phyloP scores from a whole-genome alignment of 2,888 invertebrate genomes.

The Chironomus tentans region DNA sequence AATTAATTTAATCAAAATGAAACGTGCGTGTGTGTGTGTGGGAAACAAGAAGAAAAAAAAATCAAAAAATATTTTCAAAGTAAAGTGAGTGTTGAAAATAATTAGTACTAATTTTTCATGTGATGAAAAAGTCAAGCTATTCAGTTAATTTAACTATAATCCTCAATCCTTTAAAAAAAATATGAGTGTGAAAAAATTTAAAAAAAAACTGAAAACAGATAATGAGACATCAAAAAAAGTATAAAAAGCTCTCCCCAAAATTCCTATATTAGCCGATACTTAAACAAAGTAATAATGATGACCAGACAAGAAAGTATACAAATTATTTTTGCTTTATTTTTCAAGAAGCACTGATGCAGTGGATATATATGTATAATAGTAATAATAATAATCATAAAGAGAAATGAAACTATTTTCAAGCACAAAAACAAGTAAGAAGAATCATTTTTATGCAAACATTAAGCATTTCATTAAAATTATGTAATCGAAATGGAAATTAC shows the following conservation, averaged over 20 bases:
- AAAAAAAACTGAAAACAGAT: not conserved
- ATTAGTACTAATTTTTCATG: not conserved
- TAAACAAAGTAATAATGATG: not conserved
- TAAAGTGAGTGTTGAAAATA: not conserved
- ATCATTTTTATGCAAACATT: too few species aligned
- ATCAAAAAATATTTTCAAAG: not conserved
- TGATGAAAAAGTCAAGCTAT: not conserved
- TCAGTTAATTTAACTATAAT: not conserved
- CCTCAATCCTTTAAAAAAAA: not conserved
- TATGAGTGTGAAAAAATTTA: not conserved
- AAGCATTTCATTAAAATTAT: too few species aligned
- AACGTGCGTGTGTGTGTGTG: not conserved
- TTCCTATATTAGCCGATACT: not conserved
- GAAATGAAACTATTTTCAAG: too few species aligned
- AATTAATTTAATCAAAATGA: not conserved
- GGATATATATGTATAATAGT: too few species aligned
- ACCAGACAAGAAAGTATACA: not conserved
- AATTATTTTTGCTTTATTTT: not conserved
- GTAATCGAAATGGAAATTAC: too few species aligned
- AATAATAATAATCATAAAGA: too few species aligned
- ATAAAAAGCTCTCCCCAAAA: not conserved
- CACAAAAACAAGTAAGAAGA: too few species aligned
- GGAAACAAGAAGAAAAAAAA: not conserved
- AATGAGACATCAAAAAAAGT: not conserved
- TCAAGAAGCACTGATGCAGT: not conserved